A percentile compares a stretch with the other conserved stretches of the same genome.
phyloP scores from a whole-genome alignment of 2,797 vertebrate species.

The Borostomias antarcticus region DNA sequence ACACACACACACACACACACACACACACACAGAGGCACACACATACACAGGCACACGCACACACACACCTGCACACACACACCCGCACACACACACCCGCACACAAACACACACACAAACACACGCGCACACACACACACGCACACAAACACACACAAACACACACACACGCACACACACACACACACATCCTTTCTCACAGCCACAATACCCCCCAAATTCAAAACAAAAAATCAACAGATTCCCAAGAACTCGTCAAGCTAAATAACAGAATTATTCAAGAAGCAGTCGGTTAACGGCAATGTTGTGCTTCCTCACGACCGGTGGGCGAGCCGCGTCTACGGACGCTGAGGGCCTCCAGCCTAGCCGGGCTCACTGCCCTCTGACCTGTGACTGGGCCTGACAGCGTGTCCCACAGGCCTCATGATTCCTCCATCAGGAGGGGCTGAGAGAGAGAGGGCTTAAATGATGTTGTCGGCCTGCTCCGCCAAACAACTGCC shows the following conservation, averaged over 20 bases:
- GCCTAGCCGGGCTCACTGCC: conserved; percentile 24
- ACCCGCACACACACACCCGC: no score
- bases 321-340: no score
- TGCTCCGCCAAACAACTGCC: conserved; percentile 72
- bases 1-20: not conserved
- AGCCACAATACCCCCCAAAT: not conserved
- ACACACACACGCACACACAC: no score
- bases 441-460: conserved; percentile 46
- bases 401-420: conserved; percentile 48
- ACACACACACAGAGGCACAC: no score
- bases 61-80: no score
- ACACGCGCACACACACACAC: no score
- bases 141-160: no score
- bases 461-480: conserved; percentile 71
- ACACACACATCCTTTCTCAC: no score
- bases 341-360: no score
- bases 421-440: conserved; percentile 77
- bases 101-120: no score
- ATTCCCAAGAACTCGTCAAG: conserved; percentile 35
- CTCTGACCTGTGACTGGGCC: conserved; percentile 42
- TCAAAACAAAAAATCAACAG: conserved; percentile 26
- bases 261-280: conserved; percentile 40
- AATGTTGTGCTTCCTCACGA: no score
- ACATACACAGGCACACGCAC: no score
- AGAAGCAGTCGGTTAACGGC: not conserved